Conservation (phyloP, 2,797 vertebrate species). For the Danio albolineatus region DNA sequence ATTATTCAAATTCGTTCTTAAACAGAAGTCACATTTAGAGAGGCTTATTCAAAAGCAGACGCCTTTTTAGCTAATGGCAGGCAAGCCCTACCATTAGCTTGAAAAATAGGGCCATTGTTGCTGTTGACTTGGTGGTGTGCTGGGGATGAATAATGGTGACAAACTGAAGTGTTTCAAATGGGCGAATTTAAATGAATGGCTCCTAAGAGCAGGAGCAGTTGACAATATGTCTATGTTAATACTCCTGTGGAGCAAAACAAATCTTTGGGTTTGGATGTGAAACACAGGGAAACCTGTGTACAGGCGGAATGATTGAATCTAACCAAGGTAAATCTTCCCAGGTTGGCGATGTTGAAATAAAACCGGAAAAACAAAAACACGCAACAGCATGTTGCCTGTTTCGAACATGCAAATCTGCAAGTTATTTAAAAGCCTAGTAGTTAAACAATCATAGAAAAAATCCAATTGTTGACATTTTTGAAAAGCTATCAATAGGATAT, state of each 20-base stretch:
- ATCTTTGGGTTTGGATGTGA: conserved; percentile 93
- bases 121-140: conserved; percentile 78
- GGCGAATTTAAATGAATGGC: conserved; percentile 97
- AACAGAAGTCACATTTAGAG: conserved; percentile 76
- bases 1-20: conserved; percentile 83
- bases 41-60: conserved; percentile 77
- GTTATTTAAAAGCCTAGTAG: neutral
- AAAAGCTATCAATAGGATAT: conserved; percentile 6
- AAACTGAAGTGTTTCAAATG: conserved; percentile 95
- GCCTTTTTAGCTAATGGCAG: conserved; percentile 74
- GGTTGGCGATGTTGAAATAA: conserved; percentile 54
- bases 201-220: conserved; percentile 88
- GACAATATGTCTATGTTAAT: conserved; percentile 92
- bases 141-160: conserved; percentile 90
- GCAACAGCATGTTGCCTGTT: conserved; percentile 52
- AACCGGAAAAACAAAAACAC: conserved; percentile 66
- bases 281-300: conserved; percentile 81
- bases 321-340: conserved; percentile 69
- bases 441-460: conserved; percentile 6
- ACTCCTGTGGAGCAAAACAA: conserved; percentile 89
- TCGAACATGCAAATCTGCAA: neutral
- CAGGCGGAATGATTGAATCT: conserved; percentile 77
- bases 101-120: conserved; percentile 84
- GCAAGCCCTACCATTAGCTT: conserved; percentile 81
- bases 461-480: neutral